A percentile compares a stretch with the other conserved stretches of the same genome.
phyloP scores from a whole-genome alignment of 2,113 vertebrate species.

The Sula dactylatra region DNA sequence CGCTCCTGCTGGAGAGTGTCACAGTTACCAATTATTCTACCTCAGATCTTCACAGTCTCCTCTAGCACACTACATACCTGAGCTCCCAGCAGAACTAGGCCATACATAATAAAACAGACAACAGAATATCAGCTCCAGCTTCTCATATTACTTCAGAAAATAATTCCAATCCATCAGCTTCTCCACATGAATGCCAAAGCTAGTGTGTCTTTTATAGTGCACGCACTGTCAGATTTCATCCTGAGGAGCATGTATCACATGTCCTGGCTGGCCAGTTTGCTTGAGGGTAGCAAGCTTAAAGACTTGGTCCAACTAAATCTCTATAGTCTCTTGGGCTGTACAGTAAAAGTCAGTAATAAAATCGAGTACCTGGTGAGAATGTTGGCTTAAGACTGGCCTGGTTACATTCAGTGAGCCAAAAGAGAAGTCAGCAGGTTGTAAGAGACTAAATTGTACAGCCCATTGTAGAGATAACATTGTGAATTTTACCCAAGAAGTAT shows the following conservation, averaged over 20 bases:
- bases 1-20: not conserved
- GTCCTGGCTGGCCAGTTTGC: not conserved
- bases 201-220: not conserved
- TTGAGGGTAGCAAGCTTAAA: not conserved
- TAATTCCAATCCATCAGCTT: conserved; percentile 42
- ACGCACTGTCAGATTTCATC: not conserved
- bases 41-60: not conserved
- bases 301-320: not conserved
- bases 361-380: not conserved
- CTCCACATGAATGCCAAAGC: not conserved
- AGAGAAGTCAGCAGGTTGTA: not conserved
- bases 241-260: not conserved
- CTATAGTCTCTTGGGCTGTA: not conserved
- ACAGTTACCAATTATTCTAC: conserved; percentile 3
- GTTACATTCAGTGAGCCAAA: not conserved
- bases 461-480: not conserved
- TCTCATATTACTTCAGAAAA: conserved; percentile 42
- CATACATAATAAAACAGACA: conserved; percentile 8
- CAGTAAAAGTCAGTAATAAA: not conserved
- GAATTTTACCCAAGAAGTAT: not conserved
- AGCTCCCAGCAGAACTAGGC: not conserved
- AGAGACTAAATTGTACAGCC: not conserved
- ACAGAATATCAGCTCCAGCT: not conserved
- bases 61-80: not conserved
- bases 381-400: not conserved